Percentiles rank a stretch among this genome's conserved stretches.
phyloP scores from a whole-genome alignment of 2,888 invertebrate genomes.

The Conistra vaccinii region DNA sequence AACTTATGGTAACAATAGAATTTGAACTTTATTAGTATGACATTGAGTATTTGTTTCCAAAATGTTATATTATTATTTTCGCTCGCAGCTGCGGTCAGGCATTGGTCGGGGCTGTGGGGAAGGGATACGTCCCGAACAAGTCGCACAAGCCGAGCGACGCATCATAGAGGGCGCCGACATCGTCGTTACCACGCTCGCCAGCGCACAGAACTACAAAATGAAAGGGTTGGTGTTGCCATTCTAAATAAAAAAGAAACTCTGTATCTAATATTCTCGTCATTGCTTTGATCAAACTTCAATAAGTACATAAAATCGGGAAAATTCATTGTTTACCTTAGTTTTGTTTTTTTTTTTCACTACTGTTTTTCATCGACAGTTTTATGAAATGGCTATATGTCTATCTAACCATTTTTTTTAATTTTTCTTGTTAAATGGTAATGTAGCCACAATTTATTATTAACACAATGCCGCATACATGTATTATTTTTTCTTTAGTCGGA shows the following conservation, averaged over 20 bases:
- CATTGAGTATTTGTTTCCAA: not conserved
- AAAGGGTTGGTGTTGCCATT: constrained; percentile 71
- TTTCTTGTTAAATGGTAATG: not conserved
- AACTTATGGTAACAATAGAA: not conserved
- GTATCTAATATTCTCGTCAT: not conserved
- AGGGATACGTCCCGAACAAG: constrained; percentile 74
- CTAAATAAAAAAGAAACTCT: not conserved
- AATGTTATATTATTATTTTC: not conserved
- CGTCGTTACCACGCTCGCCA: constrained; percentile 93
- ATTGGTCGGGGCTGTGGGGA: constrained; percentile 64
- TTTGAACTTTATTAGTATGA: not conserved
- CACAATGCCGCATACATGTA: not conserved
- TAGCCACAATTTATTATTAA: not conserved
- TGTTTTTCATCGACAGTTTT: too few species aligned
- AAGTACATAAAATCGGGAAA: too few species aligned
- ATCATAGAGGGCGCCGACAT: constrained; percentile 92
- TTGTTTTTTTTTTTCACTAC: too few species aligned
- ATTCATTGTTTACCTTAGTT: not conserved
- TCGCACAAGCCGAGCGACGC: constrained; percentile 78
- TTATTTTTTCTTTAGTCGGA: not conserved
- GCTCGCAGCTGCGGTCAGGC: constrained; percentile 37
- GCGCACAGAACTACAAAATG: constrained; percentile 86
- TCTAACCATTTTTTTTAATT: too few species aligned
- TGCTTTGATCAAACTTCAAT: not conserved
- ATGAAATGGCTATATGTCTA: not conserved